Evolutionary conservation across 2,797 vertebrate genomes (phyloP).

Genomic region (Chloroceryle amazona): DNA sequence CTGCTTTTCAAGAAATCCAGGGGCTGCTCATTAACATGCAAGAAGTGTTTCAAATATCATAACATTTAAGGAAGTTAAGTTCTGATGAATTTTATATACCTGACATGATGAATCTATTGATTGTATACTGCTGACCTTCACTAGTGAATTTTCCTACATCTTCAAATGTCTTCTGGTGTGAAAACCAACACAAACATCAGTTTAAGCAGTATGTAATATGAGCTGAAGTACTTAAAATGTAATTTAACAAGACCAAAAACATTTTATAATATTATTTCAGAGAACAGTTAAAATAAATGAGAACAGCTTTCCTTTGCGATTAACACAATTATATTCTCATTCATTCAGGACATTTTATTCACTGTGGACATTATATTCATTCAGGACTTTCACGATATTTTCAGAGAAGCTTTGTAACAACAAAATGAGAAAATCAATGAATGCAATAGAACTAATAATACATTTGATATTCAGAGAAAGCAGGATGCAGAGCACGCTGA

Average conservation of each 20-base stretch:
- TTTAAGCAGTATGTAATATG: background rate
- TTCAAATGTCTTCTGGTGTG: background rate
- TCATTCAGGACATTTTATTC: constrained; percentile 15
- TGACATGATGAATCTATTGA: background rate
- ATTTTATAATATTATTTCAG: constrained; percentile 33
- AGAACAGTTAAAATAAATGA: constrained; percentile 25
- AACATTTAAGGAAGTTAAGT: constrained; percentile 27
- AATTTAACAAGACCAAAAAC: constrained; percentile 5
- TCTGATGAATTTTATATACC: background rate
- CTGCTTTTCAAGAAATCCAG: constrained; percentile 40
- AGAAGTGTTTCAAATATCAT: constrained; percentile 33
- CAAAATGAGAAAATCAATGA: constrained; percentile 17
- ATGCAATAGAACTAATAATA: background rate
- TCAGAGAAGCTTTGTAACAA: constrained; percentile 6
- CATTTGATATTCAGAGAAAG: background rate
- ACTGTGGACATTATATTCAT: constrained; percentile 10
- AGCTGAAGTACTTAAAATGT: constrained; percentile 7
- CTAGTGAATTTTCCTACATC: background rate
- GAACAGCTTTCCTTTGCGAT: constrained; percentile 42
- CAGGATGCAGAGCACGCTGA: background rate
- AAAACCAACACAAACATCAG: background rate
- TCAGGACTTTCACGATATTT: constrained; percentile 13
- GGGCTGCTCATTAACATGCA: constrained; percentile 48
- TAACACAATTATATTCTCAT: constrained; percentile 41
- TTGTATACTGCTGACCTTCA: background rate